Evolutionary conservation across 2,888 invertebrate species (phyloP).

Genomic region (Lydus trimaculatus): DNA sequence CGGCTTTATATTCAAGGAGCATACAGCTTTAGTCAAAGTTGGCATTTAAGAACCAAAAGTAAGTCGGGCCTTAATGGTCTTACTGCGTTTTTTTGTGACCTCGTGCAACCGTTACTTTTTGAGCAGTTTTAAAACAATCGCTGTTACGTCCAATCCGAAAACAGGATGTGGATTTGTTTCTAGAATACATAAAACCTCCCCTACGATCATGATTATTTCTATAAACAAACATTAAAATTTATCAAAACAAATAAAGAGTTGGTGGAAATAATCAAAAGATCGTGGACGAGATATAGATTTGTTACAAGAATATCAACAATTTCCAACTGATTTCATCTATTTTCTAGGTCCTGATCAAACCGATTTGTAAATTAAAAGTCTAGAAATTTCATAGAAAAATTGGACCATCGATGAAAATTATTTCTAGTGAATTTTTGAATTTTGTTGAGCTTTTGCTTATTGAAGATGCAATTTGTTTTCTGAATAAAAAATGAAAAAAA

Average conservation of each 20-base stretch:
- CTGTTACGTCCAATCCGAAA: too few species aligned
- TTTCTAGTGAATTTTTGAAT: neutral
- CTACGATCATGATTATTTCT: too few species aligned
- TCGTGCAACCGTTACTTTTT: too few species aligned
- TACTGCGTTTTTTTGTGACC: too few species aligned
- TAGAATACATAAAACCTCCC: neutral
- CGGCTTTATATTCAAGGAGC: too few species aligned
- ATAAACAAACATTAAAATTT: too few species aligned
- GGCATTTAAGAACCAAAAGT: too few species aligned
- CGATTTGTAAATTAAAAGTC: slow-evolving; percentile 62
- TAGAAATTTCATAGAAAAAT: neutral
- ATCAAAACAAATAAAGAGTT: too few species aligned
- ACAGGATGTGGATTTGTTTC: neutral
- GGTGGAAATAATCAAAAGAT: too few species aligned
- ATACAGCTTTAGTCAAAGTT: too few species aligned
- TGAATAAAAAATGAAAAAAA: neutral
- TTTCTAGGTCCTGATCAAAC: slow-evolving; percentile 69
- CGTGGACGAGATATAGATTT: neutral
- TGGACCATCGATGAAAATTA: slow-evolving; percentile 12
- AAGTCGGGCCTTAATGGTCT: too few species aligned
- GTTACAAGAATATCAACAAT: neutral
- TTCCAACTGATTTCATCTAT: slow-evolving; percentile 34
- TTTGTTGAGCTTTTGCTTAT: slow-evolving; percentile 14
- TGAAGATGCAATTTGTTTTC: slow-evolving; percentile 20
- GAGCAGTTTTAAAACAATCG: too few species aligned